These are phyloP conservation scores for Drosophila affinis DNA, from an alignment of 2,888 invertebrate genomes.

Conservation along the genomic window DNA sequence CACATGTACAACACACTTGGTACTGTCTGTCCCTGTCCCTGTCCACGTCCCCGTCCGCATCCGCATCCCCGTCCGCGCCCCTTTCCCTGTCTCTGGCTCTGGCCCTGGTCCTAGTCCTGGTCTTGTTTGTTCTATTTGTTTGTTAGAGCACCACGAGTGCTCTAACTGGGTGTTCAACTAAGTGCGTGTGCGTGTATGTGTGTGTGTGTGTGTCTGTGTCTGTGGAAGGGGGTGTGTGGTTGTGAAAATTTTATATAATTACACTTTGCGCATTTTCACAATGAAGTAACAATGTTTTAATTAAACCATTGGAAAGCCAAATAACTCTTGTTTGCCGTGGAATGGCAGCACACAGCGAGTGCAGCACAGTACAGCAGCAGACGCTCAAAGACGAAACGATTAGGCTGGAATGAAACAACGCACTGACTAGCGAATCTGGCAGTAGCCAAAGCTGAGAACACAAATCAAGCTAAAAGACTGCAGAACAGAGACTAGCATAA, in stretches of 20 bases:
- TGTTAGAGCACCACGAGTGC: conserved; percentile 63
- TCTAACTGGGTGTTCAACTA: conserved; percentile 36
- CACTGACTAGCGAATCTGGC: background rate
- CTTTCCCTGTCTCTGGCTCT: background rate
- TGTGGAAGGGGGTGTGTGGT: conserved; percentile 35
- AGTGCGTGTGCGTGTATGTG: background rate
- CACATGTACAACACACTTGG: conserved; percentile 66
- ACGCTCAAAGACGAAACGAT: background rate
- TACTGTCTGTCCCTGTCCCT: conserved; percentile 59
- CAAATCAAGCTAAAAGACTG: background rate
- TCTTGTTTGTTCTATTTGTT: conserved; percentile 58
- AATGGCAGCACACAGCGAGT: conserved; percentile 37
- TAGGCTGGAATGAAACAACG: conserved; percentile 19
- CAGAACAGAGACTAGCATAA: background rate
- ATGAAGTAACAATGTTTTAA: conserved; percentile 80
- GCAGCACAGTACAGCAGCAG: no score
- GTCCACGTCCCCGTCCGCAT: background rate
- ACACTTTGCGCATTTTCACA: conserved; percentile 81
- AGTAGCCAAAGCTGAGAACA: background rate
- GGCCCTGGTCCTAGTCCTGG: background rate
- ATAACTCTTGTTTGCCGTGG: conserved; percentile 74
- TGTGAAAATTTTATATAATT: conserved; percentile 78
- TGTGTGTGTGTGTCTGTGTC: background rate
- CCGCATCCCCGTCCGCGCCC: conserved; percentile 20
- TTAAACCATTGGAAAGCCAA: conserved; percentile 79